Evolutionary conservation across 2,888 invertebrate species (phyloP), one percentile per base, ranked within the genome.

Genomic region (Drosophila suboccidentalis): DNA sequence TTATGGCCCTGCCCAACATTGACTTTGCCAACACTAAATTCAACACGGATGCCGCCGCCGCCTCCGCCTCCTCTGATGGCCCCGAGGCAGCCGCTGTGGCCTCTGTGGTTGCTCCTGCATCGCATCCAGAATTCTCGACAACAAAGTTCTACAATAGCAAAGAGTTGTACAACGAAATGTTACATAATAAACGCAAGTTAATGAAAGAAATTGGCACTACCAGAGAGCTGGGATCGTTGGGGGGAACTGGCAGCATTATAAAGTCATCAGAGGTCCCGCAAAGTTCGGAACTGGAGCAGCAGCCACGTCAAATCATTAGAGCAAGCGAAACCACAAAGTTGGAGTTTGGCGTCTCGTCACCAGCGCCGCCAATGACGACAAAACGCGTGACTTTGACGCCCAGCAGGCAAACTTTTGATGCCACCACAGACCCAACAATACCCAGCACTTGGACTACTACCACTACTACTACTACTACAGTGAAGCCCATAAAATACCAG

Each of bases 121-220:
- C 55, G 10, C 91, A 92, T 78, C 92, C 92, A 0, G 93, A 92
- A 61, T 93, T 93, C 70, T 92, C 93, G 3, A 93, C 93, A 15
- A 93, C 93, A 11, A 93, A 93, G 81, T 93, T 93, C 76, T 93
- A 93, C 82, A 93, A 93, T 68, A 92, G 92, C 85, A 92, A 92
- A 66, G 93, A 93, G 74, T 66, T 93, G 62, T 92, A 92, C 79
- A 93, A 90, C 78, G 92, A 93, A 83, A 91, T 92, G 92, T 84
- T 87, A 63, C 90, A 91, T 69, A 90, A 90, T 75, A 90, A 84
- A 68, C 87, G 83, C 54, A 87, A 90, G 71, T 80, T 90, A 80
- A 79, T 87, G 75, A 79, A 82, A 65, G 87, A 70, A 65, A 63
- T 65, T 65, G 72, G 57, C 39, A 51, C 65, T n/a, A 32, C 53